Base-by-base conservation (phyloP, 2,113 vertebrate genomes). In the Chloropsis cyanopogon region DNA sequence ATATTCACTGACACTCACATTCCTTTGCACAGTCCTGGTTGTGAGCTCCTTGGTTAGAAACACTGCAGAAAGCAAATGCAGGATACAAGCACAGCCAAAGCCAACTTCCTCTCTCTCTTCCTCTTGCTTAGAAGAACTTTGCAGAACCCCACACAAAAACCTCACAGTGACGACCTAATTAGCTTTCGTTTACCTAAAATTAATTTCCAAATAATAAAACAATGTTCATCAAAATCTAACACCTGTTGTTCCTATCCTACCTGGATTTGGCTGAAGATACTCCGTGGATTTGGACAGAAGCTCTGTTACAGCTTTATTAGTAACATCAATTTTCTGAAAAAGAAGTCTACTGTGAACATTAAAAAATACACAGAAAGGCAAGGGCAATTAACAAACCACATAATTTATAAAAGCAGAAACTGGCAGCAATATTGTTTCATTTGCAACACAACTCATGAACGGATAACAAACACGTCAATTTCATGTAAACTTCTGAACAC, bases 241-340 rank as follows among this genome's bases (percentile, higher is more conserved):
- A 71, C 28, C 31, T 52, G 10, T 10, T 87, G 33, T 17, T 89
- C 52, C 35, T 39, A 69, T 54, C 79, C 96, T 98, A 99, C 99
- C 99, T 98, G 99, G 99, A 98, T 99, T 99, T 31, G 99, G 99
- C 95, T 99, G 99, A 57, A 99, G 98, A 94, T 99, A 99, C 71
- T 99, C 99, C 1, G 98, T 99, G 82, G 99, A 98, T 98, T 98
- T 99, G 54, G 98, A 98, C 59, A 99, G 96, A 61, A 99, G 98
- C 61, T 99, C 99, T 4, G 98, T 97, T 88, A 99, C 98, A 10
- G 98, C 99, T 97, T 99, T 99, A 97, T 98, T 99, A 92, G 99
- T 99, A 90, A 99, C 86, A n/a, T 99, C 99, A 70, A 99, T 98
- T 99, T 99, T 99, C 99, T 99, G 97, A 46, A 97, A 94, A 52